Base-by-base conservation (phyloP, 2,113 vertebrate species). In the Prunella fulvescens region DNA sequence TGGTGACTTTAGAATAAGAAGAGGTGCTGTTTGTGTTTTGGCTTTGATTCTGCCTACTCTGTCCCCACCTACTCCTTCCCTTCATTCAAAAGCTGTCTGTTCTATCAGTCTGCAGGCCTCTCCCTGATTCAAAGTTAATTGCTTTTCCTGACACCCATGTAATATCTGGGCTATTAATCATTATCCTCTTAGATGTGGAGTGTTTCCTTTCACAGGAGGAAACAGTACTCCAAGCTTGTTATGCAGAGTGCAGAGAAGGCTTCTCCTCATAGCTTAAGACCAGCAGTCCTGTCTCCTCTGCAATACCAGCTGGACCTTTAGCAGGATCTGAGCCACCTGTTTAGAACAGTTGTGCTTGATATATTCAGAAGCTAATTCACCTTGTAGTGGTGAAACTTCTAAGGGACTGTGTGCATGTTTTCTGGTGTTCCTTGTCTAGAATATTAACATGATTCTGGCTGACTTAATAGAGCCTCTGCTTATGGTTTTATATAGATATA, bases 51-150 rank as follows among this genome's bases (percentile, higher is more conserved):
- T 95, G 42, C 56, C 40, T 48, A 19, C 12, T 77, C 48, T 93
- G 7, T 90, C 15, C 40, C 22, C 24, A 28, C 51, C 29, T 81
- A 18, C 35, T 78, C 42, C 17, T 83, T 90, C 58, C 42, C 64
- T 66, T 62, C 31, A 47, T 60, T 88, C 58, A 65, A n/a, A 65
- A 88, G 53, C 88, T 69, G 29, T 39, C 82, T 56, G 56, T 70
- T 61, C 2, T 66, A 53, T 86, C 71, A n/a, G 47, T 74, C 72
- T 86, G 67, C 62, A 35, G 76, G 64, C 71, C 18, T 90, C 54
- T 95, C 42, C 39, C 56, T 64, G 64, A 92, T 83, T 86, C 80
- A 67, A 73, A 88, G 65, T 86, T 94, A 94, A 91, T 94, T 96
- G 79, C 92, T 90, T 81, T 71, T 31, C 60, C 44, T 81, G 86